Evolutionary conservation across 2,797 vertebrate genomes (phyloP), one percentile per base, ranked within the genome.

Genomic region (Acipenser ruthenus): DNA sequence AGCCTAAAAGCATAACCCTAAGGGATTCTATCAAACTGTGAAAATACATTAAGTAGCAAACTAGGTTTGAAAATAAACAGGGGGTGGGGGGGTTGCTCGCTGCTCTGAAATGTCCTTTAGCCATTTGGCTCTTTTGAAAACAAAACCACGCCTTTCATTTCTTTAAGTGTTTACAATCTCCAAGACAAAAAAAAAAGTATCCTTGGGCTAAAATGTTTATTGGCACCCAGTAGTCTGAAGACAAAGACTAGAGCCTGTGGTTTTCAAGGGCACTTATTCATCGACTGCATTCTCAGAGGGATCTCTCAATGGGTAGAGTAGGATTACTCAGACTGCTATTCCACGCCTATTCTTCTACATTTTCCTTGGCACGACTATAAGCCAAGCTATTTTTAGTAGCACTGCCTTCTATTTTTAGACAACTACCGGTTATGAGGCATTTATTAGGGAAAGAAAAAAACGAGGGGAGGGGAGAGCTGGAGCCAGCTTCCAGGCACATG

Each of bases 351-450:
- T 93, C 90, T 94, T 94, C 91, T 91, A 90, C 90, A 89, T 93
- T 93, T 92, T 94, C 91, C 88, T 92, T 89, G 91, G 91, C 92
- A 93, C 85, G 86, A 83, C 87, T 83, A 83, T 85, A 82, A 84
- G 87, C 89, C 82, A 89, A 80, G 80, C 92, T 97, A 98, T 95
- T 93, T 98, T 96, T 97, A 97, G 93, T 81, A 69, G 85, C 79
- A 82, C 86, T 82, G 84, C 79, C 84, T 86, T 87, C 93, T 99
- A 99, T 97, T 95, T 98, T 96, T 97, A 96, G 94, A 83, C 84
- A 87, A 85, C 89, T 88, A 91, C 84, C 87, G 89, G 88, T 93
- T 95, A 93, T 88, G 80, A 92, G 87, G 88, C 86, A 91, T 93
- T 94, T 92, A 93, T 94, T 93, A 91, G 86, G 86, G 84, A 89